These are phyloP conservation scores for Gnathonemus longibarbis DNA, from an alignment of 2,113 vertebrate genomes.

Conservation along the genomic window DNA sequence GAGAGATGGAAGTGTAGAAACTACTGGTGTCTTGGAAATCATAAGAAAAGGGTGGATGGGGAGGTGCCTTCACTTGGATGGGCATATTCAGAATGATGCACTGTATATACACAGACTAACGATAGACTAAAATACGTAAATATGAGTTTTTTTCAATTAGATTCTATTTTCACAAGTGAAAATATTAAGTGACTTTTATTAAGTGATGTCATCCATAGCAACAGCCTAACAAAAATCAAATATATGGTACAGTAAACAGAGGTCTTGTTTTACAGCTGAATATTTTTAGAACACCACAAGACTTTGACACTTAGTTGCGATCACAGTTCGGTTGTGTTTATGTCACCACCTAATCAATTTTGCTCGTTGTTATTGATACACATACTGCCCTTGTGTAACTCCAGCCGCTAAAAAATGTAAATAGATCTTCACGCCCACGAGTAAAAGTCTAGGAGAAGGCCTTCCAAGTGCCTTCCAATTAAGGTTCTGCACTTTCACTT, in stretches of 20 bases:
- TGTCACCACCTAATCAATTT: not conserved
- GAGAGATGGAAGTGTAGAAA: not conserved
- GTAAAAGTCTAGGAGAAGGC: not conserved
- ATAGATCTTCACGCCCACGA: not conserved
- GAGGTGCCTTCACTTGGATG: not conserved
- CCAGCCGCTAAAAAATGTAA: not conserved
- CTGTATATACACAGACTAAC: not conserved
- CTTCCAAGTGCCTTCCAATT: not conserved
- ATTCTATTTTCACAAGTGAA: not conserved
- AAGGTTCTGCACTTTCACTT: not conserved
- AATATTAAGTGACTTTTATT: not conserved
- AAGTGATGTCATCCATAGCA: not conserved
- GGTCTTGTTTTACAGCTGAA: not conserved
- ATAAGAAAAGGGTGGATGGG: not conserved
- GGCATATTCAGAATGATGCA: not conserved
- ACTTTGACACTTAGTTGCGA: not conserved
- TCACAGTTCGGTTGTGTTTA: not conserved
- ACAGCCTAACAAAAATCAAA: not conserved
- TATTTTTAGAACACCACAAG: not conserved
- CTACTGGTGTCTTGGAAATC: not conserved
- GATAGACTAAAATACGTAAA: not conserved
- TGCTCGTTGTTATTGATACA: not conserved
- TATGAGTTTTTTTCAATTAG: not conserved
- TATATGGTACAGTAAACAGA: not conserved
- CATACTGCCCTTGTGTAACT: not conserved